phyloP scores from a whole-genome alignment of 92 coral and sea anemone genomes.

The Desmophyllum pertusum region DNA sequence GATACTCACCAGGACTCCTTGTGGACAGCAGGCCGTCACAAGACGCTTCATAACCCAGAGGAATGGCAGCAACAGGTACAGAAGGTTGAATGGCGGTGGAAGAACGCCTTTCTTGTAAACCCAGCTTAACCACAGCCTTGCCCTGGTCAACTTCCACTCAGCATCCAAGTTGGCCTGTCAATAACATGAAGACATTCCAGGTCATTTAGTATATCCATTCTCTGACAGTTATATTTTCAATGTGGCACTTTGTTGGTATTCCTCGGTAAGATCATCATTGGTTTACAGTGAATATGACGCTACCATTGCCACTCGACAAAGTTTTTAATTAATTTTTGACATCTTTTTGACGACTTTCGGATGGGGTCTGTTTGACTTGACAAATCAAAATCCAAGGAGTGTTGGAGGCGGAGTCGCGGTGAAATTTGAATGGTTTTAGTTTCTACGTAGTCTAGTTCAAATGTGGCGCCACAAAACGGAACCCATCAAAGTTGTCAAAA shows the following conservation, averaged over 20 bases:
- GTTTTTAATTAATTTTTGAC: no score
- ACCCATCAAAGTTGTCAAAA: no score
- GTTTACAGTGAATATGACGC: no score
- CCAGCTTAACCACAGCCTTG: constrained; percentile 43
- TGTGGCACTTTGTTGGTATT: neutral
- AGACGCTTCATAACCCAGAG: constrained; percentile 18
- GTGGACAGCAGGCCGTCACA: constrained; percentile 1
- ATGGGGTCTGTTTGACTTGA: no score
- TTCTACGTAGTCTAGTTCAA: no score
- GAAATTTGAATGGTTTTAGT: no score
- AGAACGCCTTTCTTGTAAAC: constrained; percentile 35
- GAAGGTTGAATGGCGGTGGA: constrained; percentile 38
- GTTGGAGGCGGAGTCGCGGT: no score
- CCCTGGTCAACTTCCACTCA: constrained; percentile 41
- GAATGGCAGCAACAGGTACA: constrained; percentile 22
- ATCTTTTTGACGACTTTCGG: no score
- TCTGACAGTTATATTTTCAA: neutral
- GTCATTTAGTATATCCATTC: neutral
- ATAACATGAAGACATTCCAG: neutral
- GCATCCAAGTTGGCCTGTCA: constrained; percentile 41
- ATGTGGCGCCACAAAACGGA: no score
- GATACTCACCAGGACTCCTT: neutral
- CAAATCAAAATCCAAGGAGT: no score
- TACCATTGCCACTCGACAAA: no score
- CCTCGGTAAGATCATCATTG: no score